These are phyloP conservation scores for Bombyx huttoni DNA, from an alignment of 2,888 invertebrate species.

Conservation along the genomic window DNA sequence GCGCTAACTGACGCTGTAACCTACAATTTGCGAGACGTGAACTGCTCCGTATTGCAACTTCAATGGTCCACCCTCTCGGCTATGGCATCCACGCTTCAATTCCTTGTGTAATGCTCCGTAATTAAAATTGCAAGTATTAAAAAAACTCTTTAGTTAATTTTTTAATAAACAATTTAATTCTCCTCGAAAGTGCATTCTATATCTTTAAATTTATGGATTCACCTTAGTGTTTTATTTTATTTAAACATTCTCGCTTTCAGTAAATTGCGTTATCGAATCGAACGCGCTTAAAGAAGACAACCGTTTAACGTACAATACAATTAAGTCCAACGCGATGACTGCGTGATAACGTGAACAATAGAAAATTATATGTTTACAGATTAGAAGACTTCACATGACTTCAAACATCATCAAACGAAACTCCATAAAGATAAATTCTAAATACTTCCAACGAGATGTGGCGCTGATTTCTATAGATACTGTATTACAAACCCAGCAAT, in stretches of 20 bases:
- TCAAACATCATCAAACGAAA: slow-evolving; percentile 2
- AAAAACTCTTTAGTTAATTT: too few species aligned
- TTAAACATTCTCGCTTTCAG: not conserved
- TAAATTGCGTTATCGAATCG: slow-evolving; percentile 10
- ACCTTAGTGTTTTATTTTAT: not conserved
- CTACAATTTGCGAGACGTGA: slow-evolving; percentile 60
- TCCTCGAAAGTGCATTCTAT: too few species aligned
- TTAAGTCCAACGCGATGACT: not conserved
- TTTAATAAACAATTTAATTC: too few species aligned
- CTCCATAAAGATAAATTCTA: slow-evolving; percentile 11
- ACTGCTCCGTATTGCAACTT: slow-evolving; percentile 11
- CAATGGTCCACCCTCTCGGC: not conserved
- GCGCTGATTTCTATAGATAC: slow-evolving; percentile 8
- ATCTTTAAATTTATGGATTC: not conserved
- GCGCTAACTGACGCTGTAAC: slow-evolving; percentile 62
- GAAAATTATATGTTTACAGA: not conserved
- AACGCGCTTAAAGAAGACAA: not conserved
- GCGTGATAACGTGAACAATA: not conserved
- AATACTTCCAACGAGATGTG: slow-evolving; percentile 24
- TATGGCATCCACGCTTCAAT: not conserved
- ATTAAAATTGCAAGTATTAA: too few species aligned
- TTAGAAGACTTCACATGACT: not conserved
- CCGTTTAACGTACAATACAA: not conserved
- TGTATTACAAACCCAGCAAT: slow-evolving; percentile 51
- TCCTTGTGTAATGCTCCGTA: too few species aligned